These are phyloP conservation scores for Andrena hattorfiana DNA, from an alignment of 2,888 invertebrate genomes.

Conservation along the genomic window DNA sequence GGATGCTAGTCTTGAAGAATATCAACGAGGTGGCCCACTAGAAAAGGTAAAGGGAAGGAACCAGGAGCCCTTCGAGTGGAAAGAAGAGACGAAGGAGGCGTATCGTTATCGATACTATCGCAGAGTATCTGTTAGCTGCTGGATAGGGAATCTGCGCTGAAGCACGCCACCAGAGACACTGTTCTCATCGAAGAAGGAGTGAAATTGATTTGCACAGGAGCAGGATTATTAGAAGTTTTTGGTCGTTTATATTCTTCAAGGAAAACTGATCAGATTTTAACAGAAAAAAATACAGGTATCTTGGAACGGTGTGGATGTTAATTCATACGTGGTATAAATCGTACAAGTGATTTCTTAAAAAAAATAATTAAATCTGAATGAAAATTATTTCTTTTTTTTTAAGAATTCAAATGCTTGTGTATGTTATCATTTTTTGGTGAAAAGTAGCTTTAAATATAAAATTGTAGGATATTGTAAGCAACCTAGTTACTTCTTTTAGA, in stretches of 20 bases:
- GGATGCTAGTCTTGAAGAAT: slow-evolving; percentile 44
- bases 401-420: too few relatives aligned
- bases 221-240: not conserved
- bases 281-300: too few relatives aligned
- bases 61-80: slow-evolving; percentile 14
- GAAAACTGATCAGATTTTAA: too few relatives aligned
- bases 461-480: too few relatives aligned
- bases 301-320: too few relatives aligned
- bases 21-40: slow-evolving; percentile 53
- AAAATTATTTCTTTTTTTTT: too few relatives aligned
- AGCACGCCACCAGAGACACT: not conserved
- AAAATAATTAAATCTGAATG: too few relatives aligned
- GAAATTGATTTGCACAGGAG: not conserved
- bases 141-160: not conserved
- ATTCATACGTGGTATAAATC: too few relatives aligned
- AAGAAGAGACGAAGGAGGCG: slow-evolving; percentile 19
- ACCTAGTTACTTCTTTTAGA: too few relatives aligned
- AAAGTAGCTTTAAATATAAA: too few relatives aligned
- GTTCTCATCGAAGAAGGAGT: not conserved
- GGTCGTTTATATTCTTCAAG: not conserved
- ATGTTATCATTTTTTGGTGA: too few relatives aligned
- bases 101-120: not conserved
- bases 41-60: slow-evolving; percentile 29
- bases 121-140: slow-evolving; percentile 1
- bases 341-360: too few relatives aligned